A percentile compares a stretch with the other conserved stretches of the same genome.
Evolutionary conservation across 2,113 vertebrate genomes (phyloP).

Genomic region (Ahaetulla prasina): DNA sequence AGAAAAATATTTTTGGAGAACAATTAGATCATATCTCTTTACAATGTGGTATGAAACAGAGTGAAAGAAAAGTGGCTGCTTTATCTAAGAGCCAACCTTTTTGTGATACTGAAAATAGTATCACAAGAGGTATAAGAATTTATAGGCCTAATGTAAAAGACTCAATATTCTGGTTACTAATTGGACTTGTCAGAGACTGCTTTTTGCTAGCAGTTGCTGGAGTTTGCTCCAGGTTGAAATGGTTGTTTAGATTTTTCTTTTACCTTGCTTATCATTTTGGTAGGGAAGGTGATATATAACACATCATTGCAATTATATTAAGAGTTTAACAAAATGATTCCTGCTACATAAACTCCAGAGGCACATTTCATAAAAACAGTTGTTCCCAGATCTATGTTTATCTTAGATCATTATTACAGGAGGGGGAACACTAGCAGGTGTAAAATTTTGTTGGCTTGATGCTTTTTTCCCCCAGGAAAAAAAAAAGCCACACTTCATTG

Average conservation of each 20-base stretch:
- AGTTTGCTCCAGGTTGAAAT: background rate
- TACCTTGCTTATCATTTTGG: background rate
- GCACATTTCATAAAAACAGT: background rate
- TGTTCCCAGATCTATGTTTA: background rate
- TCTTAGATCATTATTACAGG: background rate
- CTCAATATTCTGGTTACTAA: conserved; percentile 61
- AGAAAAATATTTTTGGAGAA: conserved; percentile 26
- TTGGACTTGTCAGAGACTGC: conserved; percentile 49
- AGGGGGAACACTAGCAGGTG: background rate
- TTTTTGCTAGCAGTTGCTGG: conserved; percentile 21
- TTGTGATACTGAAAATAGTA: too few species aligned
- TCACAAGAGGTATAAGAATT: conserved; percentile 46
- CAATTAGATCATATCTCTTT: conserved; percentile 7
- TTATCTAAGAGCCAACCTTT: conserved; percentile 28
- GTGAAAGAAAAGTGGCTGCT: conserved; percentile 35
- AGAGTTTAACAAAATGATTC: background rate
- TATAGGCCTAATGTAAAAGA: conserved; percentile 60
- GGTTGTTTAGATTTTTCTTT: conserved; percentile 34
- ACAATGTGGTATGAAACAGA: background rate
- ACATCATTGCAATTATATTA: conserved; percentile 1
- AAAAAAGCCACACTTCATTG: background rate
- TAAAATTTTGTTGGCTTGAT: background rate
- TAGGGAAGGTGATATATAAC: background rate
- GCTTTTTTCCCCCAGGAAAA: background rate
- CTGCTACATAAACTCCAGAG: background rate